Evolutionary conservation across 2,888 invertebrate species (phyloP).

Genomic region (Anorthoa munda): DNA sequence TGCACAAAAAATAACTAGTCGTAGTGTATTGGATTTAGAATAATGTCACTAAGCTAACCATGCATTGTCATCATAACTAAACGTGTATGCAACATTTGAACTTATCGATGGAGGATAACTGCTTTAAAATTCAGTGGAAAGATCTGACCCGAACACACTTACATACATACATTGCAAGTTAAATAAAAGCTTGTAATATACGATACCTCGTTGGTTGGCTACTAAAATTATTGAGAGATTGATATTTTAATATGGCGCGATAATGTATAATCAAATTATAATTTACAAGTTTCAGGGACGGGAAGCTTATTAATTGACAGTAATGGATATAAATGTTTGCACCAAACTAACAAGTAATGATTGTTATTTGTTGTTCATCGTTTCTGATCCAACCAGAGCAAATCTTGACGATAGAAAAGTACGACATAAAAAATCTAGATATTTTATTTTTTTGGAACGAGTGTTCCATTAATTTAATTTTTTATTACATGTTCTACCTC

Average conservation of each 20-base stretch:
- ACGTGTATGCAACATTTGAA: too few species aligned
- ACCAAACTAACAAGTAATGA: background rate
- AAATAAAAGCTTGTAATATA: too few species aligned
- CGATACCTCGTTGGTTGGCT: background rate
- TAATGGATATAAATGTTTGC: conserved; percentile 3
- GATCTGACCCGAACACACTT: too few species aligned
- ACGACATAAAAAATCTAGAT: background rate
- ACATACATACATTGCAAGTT: too few species aligned
- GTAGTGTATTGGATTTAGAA: too few species aligned
- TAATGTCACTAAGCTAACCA: too few species aligned
- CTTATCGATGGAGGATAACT: too few species aligned
- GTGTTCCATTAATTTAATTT: background rate
- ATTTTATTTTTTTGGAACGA: too few species aligned
- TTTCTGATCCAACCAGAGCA: background rate
- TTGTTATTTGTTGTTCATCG: background rate
- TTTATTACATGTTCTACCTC: background rate
- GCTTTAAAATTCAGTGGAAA: too few species aligned
- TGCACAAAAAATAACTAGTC: too few species aligned
- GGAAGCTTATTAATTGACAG: background rate
- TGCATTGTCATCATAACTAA: too few species aligned
- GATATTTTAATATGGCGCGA: conserved; percentile 9
- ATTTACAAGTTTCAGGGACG: background rate
- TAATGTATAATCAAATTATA: background rate
- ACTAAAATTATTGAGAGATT: background rate
- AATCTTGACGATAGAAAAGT: background rate